Evolutionary conservation across 2,113 vertebrate genomes (phyloP).

Genomic region (Cathartes aura): DNA sequence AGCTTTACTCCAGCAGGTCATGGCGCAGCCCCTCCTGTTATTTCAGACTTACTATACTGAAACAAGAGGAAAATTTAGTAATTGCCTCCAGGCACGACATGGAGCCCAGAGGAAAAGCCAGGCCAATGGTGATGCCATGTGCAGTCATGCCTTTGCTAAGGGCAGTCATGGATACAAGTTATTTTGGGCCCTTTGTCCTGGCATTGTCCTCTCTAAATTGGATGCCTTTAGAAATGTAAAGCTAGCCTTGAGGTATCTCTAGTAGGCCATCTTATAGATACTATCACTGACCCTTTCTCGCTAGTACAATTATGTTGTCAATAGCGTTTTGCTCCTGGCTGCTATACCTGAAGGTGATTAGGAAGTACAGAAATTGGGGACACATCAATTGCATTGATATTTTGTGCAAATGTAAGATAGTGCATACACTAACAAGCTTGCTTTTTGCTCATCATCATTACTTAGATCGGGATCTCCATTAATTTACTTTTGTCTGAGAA

Average conservation of each 20-base stretch:
- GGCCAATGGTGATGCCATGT: background rate
- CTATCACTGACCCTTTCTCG: background rate
- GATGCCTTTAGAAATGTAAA: background rate
- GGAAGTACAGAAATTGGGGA: background rate
- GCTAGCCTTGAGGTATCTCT: background rate
- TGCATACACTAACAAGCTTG: background rate
- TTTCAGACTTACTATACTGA: background rate
- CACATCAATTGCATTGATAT: background rate
- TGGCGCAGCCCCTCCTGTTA: background rate
- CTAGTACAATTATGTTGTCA: background rate
- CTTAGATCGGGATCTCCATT: background rate
- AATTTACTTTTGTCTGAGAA: background rate
- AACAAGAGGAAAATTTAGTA: background rate
- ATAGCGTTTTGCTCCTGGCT: background rate
- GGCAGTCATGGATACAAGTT: background rate
- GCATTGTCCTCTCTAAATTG: background rate
- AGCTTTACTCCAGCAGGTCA: background rate
- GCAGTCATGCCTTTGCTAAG: background rate
- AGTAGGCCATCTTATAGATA: background rate
- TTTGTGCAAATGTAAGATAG: background rate
- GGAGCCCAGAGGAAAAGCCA: background rate
- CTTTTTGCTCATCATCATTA: background rate
- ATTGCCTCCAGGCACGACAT: background rate
- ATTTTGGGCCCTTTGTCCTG: background rate
- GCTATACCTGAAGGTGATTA: background rate